Base-by-base conservation (phyloP, 2,113 vertebrate genomes). In the Atlantisia rogersi region DNA sequence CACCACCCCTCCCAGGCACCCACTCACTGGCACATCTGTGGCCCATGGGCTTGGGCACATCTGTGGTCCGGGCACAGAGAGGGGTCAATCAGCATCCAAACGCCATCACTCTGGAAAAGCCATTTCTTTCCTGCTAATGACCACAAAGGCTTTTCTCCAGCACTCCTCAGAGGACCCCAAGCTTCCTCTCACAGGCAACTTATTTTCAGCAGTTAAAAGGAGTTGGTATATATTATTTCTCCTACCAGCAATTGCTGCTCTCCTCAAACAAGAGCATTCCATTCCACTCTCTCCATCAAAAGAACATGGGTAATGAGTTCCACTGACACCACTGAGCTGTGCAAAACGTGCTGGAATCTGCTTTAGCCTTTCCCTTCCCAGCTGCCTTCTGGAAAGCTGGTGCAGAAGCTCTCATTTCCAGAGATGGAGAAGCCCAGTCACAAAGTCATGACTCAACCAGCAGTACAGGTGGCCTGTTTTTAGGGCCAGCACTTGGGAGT, bases 261-360 rank as follows among this genome's bases (percentile, higher is more conserved):
- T 82, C 46, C 26, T 73, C 69, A 8, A 32, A 84, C 0, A 0
- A 48, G 58, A 73, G 44, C 1, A 0, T n/a, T 18, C 64, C 62
- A 60, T 74, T 86, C 68, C 35, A 35, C 71, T 60, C 62, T 28
- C 31, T 12, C 58, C 56, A 69, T 82, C 77, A 78, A 48, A 69
- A 62, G 62, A 44, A 77, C 90, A 90, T 0, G 4, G 39, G 14
- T 37, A 74, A 67, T 21, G 67, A 94, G 82, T 11, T 88, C 52
- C n/a, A 87, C 0, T 31, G 44, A 88, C 70, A 82, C 19, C 59
- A 70, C 13, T 78, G 24, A 70, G 46, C 75, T 62, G 35, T 31
- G 9, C 32, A 55, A 86, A 78, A 82, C 21, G 1, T 37, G 42
- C 77, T 71, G 73, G 76, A 60, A 55, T n/a, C 75, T 77, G 24